Conservation (phyloP, 2,888 invertebrate species). For the Lasioglossum lativentre region DNA sequence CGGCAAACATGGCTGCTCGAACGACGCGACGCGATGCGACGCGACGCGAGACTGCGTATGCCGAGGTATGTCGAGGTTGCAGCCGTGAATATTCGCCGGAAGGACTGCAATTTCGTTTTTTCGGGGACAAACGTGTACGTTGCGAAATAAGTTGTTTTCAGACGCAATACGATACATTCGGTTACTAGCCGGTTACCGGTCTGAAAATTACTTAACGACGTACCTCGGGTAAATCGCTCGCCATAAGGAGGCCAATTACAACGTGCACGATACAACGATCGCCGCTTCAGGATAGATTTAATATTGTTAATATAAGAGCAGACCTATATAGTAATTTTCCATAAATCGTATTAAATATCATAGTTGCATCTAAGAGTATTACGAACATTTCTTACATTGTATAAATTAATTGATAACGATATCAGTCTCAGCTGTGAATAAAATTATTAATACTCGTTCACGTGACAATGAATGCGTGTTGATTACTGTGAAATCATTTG, state of each 20-base stretch:
- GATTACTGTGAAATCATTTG: neutral
- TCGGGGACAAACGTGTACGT: neutral
- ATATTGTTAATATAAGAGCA: no score
- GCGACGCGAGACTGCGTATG: no score
- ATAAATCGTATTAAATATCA: neutral
- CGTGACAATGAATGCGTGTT: neutral
- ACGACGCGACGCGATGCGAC: no score
- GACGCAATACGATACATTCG: neutral
- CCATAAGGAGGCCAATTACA: neutral
- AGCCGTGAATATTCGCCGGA: neutral
- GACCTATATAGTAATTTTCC: neutral
- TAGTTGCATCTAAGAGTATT: neutral
- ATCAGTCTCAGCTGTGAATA: no score
- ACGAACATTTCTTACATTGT: neutral
- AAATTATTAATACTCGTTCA: no score
- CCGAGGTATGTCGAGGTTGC: neutral
- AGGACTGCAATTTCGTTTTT: neutral
- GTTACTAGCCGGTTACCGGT: neutral
- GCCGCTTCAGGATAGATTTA: no score
- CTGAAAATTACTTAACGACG: slow-evolving; percentile 27
- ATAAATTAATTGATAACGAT: neutral
- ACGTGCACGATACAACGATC: neutral
- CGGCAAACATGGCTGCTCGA: neutral
- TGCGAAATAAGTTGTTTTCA: slow-evolving; percentile 23
- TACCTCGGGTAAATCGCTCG: slow-evolving; percentile 9